Percentiles rank a stretch among this genome's conserved stretches.
Evolutionary conservation across 2,113 vertebrate genomes (phyloP).

Genomic region (Danionella cerebrum): DNA sequence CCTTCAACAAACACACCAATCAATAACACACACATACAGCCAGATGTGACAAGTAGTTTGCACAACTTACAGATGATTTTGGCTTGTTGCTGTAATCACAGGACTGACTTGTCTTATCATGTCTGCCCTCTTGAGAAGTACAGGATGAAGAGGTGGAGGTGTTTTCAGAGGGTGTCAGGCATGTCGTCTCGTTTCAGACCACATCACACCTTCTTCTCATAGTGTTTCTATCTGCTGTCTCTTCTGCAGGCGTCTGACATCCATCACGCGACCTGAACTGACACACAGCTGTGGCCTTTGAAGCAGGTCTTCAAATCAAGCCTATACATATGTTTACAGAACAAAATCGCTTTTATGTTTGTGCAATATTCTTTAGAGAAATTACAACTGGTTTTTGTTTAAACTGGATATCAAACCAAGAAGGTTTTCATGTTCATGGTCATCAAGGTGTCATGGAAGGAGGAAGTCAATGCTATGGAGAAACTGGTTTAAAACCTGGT

Average conservation of each 20-base stretch:
- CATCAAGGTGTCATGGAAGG: no score
- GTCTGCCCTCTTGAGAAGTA: slow-evolving; percentile 23
- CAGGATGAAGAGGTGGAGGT: not conserved
- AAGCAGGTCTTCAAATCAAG: not conserved
- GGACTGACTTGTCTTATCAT: slow-evolving; percentile 28
- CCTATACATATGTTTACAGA: no score
- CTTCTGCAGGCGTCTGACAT: not conserved
- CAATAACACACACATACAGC: slow-evolving; percentile 36
- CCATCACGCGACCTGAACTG: not conserved
- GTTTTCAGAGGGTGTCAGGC: not conserved
- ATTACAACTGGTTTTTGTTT: no score
- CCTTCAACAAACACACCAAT: slow-evolving; percentile 37
- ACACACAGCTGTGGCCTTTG: slow-evolving; percentile 2
- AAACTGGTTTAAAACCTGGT: no score
- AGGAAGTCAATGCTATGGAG: no score
- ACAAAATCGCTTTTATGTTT: no score
- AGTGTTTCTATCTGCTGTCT: slow-evolving; percentile 9
- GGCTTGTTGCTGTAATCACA: slow-evolving; percentile 5
- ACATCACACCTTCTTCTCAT: slow-evolving; percentile 29
- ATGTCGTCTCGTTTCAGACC: not conserved
- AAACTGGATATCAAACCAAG: no score
- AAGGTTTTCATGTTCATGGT: no score
- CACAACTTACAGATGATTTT: slow-evolving; percentile 30
- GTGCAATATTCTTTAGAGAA: no score
- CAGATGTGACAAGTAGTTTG: slow-evolving; percentile 34